phyloP scores from a whole-genome alignment of 2,797 vertebrate genomes.

The Sebastiscus tertius region DNA sequence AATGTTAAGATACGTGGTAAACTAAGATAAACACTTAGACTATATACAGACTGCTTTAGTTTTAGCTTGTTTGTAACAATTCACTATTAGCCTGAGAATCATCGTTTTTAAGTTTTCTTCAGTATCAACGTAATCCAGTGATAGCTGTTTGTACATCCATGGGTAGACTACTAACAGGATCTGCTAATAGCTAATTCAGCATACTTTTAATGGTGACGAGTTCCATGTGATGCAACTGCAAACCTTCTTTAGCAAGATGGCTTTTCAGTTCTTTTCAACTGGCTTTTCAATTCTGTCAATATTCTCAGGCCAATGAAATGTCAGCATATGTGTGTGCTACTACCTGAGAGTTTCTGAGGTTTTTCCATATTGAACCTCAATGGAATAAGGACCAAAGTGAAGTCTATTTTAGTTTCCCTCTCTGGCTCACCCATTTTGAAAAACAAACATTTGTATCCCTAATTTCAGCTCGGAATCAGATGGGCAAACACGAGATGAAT shows the following conservation, averaged over 20 bases:
- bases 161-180: neutral
- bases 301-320: too few species aligned
- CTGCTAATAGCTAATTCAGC: neutral
- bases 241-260: fast-evolving
- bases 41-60: too few species aligned
- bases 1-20: too few species aligned
- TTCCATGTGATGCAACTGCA: neutral
- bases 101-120: neutral
- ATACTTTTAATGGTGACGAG: too few species aligned
- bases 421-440: neutral
- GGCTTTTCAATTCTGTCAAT: neutral
- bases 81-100: neutral
- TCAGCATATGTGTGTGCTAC: too few species aligned
- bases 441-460: neutral
- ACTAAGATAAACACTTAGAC: too few species aligned
- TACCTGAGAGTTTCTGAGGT: neutral
- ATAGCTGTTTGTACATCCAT: neutral
- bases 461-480: neutral
- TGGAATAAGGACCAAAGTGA: neutral
- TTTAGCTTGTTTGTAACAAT: too few species aligned
- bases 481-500: neutral
- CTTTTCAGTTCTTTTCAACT: too few species aligned
- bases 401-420: neutral
- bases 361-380: neutral
- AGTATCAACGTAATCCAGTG: neutral